Conservation (phyloP, 1,140 invertebrate species). For the Tetragnatha versicolor region DNA sequence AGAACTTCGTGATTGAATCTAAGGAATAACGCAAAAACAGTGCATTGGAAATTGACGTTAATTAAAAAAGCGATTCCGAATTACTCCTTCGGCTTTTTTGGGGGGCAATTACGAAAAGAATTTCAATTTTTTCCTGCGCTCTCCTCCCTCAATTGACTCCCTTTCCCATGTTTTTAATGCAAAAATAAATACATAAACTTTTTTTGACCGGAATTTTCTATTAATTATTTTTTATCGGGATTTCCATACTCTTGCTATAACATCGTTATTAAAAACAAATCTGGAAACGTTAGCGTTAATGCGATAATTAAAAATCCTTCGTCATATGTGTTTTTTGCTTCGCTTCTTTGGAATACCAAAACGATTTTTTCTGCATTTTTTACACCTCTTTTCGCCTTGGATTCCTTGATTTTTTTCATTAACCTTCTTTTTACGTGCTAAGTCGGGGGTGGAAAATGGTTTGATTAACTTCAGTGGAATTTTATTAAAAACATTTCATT, state of each 20-base stretch:
- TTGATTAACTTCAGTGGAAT: not conserved
- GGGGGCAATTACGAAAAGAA: not conserved
- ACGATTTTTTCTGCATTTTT: not conserved
- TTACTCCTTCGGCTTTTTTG: no score
- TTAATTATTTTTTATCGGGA: conserved; percentile 11
- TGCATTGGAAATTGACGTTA: no score
- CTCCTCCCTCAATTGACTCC: not conserved
- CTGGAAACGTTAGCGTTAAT: conserved; percentile 21
- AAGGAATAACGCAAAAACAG: no score
- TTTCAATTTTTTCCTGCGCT: conserved; percentile 5
- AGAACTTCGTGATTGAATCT: no score
- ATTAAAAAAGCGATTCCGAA: no score
- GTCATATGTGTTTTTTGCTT: conserved; percentile 5
- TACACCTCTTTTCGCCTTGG: not conserved
- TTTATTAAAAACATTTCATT: conserved; percentile 12
- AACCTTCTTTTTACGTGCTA: no score
- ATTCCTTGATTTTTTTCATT: no score
- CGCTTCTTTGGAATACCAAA: not conserved
- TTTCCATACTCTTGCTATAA: not conserved
- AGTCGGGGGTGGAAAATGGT: not conserved
- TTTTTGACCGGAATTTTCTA: no score
- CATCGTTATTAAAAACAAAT: conserved; percentile 27
- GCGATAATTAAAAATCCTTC: conserved; percentile 33
- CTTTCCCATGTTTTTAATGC: not conserved
- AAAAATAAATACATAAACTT: no score